Evolutionary conservation across 1,140 invertebrate species (phyloP).

Genomic region (Liolophura sinensis): DNA sequence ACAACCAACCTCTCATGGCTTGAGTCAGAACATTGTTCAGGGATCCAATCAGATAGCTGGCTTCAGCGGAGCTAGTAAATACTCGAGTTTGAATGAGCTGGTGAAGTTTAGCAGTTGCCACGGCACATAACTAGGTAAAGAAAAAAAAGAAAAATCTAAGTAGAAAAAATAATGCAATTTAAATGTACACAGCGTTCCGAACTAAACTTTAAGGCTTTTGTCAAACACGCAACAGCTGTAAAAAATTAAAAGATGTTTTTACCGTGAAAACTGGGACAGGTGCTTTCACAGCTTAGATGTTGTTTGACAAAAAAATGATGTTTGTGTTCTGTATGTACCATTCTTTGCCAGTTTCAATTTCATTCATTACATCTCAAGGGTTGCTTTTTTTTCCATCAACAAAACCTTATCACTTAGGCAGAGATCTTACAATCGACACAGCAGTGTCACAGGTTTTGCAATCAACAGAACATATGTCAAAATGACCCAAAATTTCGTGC

Average conservation of each 20-base stretch:
- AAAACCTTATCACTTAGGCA: no score
- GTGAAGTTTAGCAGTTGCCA: slow-evolving; percentile 68
- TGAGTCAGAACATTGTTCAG: slow-evolving; percentile 46
- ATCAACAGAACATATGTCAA: no score
- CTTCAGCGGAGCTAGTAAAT: slow-evolving; percentile 63
- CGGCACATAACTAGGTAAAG: slow-evolving; percentile 61
- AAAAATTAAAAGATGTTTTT: neutral
- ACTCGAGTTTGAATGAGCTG: slow-evolving; percentile 65
- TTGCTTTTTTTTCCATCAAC: no score
- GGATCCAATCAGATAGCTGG: slow-evolving; percentile 61
- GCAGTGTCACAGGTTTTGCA: no score
- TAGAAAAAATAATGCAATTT: slow-evolving; percentile 1
- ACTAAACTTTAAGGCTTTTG: neutral
- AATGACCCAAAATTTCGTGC: no score
- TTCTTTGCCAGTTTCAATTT: no score
- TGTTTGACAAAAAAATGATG: no score
- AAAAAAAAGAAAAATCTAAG: slow-evolving; percentile 3
- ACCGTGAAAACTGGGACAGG: no score
- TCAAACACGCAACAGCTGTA: neutral
- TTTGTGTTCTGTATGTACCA: no score
- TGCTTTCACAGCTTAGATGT: no score
- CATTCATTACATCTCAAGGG: no score
- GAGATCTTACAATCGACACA: no score
- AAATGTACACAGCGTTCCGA: neutral
- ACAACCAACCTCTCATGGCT: slow-evolving; percentile 35